Base-by-base conservation (phyloP, 37 sponge, comb jelly and placozoan species). In the Ephydatia muelleri region DNA sequence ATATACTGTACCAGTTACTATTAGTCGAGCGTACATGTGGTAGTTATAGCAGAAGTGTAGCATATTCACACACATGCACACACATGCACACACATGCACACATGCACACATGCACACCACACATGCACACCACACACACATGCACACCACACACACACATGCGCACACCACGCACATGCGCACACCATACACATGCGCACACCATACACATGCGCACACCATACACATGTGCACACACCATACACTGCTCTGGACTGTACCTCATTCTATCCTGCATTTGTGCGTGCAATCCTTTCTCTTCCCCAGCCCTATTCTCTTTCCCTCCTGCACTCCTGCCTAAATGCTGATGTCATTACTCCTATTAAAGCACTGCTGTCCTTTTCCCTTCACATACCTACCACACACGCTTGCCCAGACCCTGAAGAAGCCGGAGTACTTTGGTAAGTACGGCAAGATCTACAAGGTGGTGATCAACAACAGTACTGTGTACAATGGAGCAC, bases 351-450 rank as follows among this genome's bases (percentile, higher is more conserved):
- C 30, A 34, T 33, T 71, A 31, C 32, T 33, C 32, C 72, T 36
- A 11, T 30, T 64, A n/a, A 28, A 57, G 57, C 57, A 57, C 57
- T 57, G 57, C 57, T 57, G 57, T 57, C 57, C 57, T 57, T 57
- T 57, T 57, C 57, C 35, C 31, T 64, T 28, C 65, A 28, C 64
- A 29, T 67, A 28, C 64, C 30, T 36, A 34, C 34, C 65, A 43
- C 19, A 49, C 32, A 57, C 73, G 34, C 65, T 12, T 73, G 29
- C 76, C 22, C 76, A 75, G 67, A 23, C 47, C 35, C 80, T 97
- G 38, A 97, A 92, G 75, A 92, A 80, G 84, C 86, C 84, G 36
- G 97, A 97, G 65, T 97, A 91, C 79, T 97, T 94, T 79, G 97
- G 97, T 14, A 92, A 92, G 38, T 97, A 81, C 39, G 97, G 97